These are phyloP conservation scores for Aythya baeri DNA, from an alignment of 2,113 vertebrate genomes.

Conservation along the genomic window DNA sequence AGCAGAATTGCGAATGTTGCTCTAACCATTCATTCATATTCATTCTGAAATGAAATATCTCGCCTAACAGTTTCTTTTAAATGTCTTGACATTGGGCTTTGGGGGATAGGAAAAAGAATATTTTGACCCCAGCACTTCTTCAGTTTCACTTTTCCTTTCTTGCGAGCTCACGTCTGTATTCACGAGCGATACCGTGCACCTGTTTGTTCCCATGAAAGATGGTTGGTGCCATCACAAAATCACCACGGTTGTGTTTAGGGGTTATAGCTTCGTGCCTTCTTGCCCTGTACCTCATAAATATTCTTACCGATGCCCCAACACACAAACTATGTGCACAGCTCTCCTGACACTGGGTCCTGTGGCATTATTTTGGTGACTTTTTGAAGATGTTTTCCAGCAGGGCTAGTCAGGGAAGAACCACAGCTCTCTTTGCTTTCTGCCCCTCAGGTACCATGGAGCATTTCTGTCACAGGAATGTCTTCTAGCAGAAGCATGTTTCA, in stretches of 20 bases:
- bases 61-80: background rate
- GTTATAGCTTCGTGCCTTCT: background rate
- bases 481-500: background rate
- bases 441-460: background rate
- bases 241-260: background rate
- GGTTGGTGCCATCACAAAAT: background rate
- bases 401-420: background rate
- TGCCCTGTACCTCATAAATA: background rate
- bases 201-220: background rate
- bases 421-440: background rate
- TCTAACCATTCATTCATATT: background rate
- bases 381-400: background rate
- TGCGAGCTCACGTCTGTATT: background rate
- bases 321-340: background rate
- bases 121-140: background rate
- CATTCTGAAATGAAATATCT: background rate
- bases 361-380: background rate
- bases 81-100: background rate
- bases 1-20: background rate
- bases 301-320: background rate
- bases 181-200: background rate
- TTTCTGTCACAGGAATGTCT: background rate
- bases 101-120: background rate
- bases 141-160: background rate
- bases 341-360: background rate